Evolutionary conservation across 2,888 invertebrate genomes (phyloP), one percentile per base, ranked within the genome.

Genomic region (Philereme vetulata): DNA sequence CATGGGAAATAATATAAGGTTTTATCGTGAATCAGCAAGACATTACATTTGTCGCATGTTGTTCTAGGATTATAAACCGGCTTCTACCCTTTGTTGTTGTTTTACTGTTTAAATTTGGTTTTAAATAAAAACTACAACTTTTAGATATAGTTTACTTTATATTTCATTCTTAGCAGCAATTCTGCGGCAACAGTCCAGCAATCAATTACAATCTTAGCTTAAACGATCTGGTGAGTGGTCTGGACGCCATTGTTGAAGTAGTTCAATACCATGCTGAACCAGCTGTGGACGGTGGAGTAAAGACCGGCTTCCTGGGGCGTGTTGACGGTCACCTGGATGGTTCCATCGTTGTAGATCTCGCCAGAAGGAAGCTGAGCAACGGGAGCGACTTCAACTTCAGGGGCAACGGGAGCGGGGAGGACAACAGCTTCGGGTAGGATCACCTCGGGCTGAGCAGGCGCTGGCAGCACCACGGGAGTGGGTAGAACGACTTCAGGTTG

Each of bases 221-320:
- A 87, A 3, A 88, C 67, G 55, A 88, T 80, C 62, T 86, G 83
- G 0, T 85, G 80, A 2, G 80, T 71, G 51, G 76, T 78, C 59
- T 79, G 75, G n/a, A 70, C 73, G 4, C 75, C 81, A 10, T 75
- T 68, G 32, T 59, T 81, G 70, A 90, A 79, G 75, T 88, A 90
- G 74, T 85, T 87, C 36, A 90, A 21, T 10, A 82, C 75, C 70
- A 87, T 62, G 68, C 66, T 85, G 68, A 89, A 77, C 90, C 90
- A 90, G 33, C 78, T 76, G 62, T 84, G 81, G 4, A 90, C 67
- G 4, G 85, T 82, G 8, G 78, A 51, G 1, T 86, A 8, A n/a
- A 86, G 57, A 0, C 84, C 74, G 4, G 75, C 54, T 3, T 85
- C 82, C 56, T 82, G 68, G 4, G 38, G 38, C 8, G 72, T 71